phyloP scores from a whole-genome alignment of 2,113 vertebrate genomes.

The Malurus elegans region DNA sequence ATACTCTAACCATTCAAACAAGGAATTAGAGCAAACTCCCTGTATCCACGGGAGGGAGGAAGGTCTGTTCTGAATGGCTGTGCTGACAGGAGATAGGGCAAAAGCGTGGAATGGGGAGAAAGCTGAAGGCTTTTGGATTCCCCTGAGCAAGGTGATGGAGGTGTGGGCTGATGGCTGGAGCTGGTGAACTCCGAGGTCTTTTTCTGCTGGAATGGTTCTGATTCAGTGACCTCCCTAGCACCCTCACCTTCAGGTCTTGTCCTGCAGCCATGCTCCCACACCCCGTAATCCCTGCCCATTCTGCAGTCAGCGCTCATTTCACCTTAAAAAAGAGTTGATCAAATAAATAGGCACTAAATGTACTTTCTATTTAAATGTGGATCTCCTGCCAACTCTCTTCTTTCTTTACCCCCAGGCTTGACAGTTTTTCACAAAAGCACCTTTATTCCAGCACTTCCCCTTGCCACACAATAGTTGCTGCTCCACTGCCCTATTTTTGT shows the following conservation, averaged over 20 bases:
- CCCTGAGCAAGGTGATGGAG: accelerated
- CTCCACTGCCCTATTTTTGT: background rate
- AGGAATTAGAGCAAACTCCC: background rate
- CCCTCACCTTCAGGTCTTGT: background rate
- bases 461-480: background rate
- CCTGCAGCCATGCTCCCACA: background rate
- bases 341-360: background rate
- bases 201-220: accelerated
- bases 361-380: background rate
- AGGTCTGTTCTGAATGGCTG: accelerated
- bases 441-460: background rate
- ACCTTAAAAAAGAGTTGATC: background rate
- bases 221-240: background rate
- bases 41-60: background rate
- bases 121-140: background rate
- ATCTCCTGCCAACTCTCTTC: background rate
- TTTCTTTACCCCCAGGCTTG: background rate
- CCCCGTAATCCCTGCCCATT: background rate
- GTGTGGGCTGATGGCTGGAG: background rate
- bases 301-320: background rate
- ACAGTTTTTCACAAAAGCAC: background rate
- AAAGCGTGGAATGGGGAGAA: background rate
- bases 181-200: background rate
- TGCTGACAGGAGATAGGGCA: background rate
- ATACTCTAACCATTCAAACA: background rate